Conservation (phyloP, 1,140 invertebrate genomes). For the Cotesia typhae region DNA sequence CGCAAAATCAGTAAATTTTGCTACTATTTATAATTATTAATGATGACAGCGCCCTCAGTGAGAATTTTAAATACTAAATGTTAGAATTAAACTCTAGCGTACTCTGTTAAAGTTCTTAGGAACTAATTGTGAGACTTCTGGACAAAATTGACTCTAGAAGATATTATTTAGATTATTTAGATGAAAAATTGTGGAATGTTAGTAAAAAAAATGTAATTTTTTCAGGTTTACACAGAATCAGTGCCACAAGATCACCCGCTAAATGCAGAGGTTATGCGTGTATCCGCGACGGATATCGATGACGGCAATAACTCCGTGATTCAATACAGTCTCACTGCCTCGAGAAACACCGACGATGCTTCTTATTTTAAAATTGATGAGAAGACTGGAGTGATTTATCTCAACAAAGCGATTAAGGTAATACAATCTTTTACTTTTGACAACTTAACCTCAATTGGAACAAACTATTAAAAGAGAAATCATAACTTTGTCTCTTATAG, state of each 20-base stretch:
- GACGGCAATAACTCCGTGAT: conserved; percentile 86
- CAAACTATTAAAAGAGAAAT: neutral
- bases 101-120: no score
- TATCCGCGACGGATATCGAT: conserved; percentile 88
- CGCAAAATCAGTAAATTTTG: no score
- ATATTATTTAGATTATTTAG: conserved; percentile 20
- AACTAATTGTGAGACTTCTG: no score
- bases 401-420: conserved; percentile 77
- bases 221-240: conserved; percentile 76
- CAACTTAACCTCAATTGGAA: no score
- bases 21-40: no score
- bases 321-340: conserved; percentile 68
- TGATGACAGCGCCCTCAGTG: no score
- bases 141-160: neutral
- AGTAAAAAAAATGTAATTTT: conserved; percentile 43
- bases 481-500: no score
- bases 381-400: conserved; percentile 80
- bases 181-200: no score
- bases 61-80: no score
- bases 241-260: conserved; percentile 77
- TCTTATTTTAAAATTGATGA: conserved; percentile 81
- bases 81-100: no score
- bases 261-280: conserved; percentile 82
- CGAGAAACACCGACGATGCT: conserved; percentile 67
- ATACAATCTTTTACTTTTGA: conserved; percentile 53